Evolutionary conservation across 2,797 vertebrate genomes (phyloP).

Genomic region (Squalus acanthias): DNA sequence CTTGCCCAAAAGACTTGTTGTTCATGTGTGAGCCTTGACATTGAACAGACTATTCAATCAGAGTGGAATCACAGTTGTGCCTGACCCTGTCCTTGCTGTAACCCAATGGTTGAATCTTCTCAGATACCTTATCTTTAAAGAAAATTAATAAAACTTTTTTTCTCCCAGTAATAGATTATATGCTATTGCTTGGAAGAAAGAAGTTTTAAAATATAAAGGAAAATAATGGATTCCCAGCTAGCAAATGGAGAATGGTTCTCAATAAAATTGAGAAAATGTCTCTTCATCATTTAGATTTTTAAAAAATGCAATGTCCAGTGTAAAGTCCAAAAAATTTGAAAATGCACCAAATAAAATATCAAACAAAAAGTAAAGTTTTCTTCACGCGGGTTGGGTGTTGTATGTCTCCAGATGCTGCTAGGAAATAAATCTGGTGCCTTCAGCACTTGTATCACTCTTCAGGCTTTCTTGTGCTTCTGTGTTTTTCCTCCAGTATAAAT

Average conservation of each 20-base stretch:
- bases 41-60: not conserved
- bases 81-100: not conserved
- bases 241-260: not conserved
- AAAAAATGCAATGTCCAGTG: not conserved
- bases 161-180: not conserved
- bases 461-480: not conserved
- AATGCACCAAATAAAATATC: not conserved
- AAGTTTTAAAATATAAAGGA: not conserved
- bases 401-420: not conserved
- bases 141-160: not conserved
- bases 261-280: not conserved
- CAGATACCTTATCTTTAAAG: not conserved
- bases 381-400: not conserved
- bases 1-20: not conserved
- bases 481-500: not conserved
- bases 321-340: not conserved
- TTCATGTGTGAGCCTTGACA: not conserved
- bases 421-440: not conserved
- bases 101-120: not conserved
- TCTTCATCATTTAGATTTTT: not conserved
- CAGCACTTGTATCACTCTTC: not conserved
- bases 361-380: not conserved
- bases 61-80: not conserved
- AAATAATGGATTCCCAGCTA: not conserved
- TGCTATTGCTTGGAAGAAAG: not conserved